Evolutionary conservation across 1,140 invertebrate species (phyloP).

Genomic region (Plutomurus gul): DNA sequence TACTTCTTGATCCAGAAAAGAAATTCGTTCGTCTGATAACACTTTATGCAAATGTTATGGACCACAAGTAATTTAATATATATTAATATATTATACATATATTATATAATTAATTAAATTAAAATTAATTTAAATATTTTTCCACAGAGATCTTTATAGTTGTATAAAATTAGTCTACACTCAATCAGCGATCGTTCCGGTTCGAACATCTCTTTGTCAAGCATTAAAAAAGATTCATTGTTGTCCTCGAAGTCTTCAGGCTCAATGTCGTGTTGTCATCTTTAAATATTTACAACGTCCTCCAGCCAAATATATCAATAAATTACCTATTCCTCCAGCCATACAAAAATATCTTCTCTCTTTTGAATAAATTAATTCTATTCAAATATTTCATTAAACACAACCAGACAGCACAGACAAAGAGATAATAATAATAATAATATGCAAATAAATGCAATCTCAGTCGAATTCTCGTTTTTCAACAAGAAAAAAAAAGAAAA

Average conservation of each 20-base stretch:
- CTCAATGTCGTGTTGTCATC: conserved; percentile 69
- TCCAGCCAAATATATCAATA: conserved; percentile 67
- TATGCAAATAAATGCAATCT: no score
- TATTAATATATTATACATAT: conserved; percentile 13
- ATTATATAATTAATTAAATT: conserved; percentile 1
- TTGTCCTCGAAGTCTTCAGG: conserved; percentile 67
- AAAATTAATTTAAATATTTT: neutral
- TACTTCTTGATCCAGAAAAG: conserved; percentile 65
- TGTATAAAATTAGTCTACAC: conserved; percentile 61
- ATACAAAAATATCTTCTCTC: conserved; percentile 73
- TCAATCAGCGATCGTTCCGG: conserved; percentile 68
- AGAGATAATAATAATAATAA: no score
- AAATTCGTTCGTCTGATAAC: conserved; percentile 68
- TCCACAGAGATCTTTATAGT: conserved; percentile 62
- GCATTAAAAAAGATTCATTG: conserved; percentile 67
- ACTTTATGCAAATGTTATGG: conserved; percentile 71
- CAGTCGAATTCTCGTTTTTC: no score
- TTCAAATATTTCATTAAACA: no score
- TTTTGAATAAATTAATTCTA: conserved; percentile 61
- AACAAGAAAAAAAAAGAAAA: no score
- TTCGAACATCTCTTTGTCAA: conserved; percentile 65
- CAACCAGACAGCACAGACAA: no score
- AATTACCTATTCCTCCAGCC: conserved; percentile 68
- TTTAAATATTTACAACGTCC: conserved; percentile 66
- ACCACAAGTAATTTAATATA: conserved; percentile 59